Evolutionary conservation across 2,888 invertebrate species (phyloP), one percentile per base, ranked within the genome.

Genomic region (Athetis lepigone): DNA sequence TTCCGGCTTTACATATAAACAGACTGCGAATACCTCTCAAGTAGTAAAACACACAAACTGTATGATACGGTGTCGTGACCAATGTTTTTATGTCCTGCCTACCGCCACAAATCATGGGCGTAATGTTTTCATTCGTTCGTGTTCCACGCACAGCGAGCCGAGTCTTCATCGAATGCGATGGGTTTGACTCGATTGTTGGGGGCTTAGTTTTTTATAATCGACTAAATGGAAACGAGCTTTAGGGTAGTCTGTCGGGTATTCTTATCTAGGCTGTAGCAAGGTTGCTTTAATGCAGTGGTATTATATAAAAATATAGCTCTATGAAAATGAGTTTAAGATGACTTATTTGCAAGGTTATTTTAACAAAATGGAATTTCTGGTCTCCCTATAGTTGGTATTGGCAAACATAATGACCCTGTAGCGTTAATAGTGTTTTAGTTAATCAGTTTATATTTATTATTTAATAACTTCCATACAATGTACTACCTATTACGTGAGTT

Each of bases 41-140:
- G 42, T 13, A 67, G 61, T 62, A 46, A 45, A 18, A 18, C 27
- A 54, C 16, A 54, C 43, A 59, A 65, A 58, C 37, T 47, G 27
- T 39, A 55, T 58, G 66, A 59, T 63, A 76, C 47, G 21, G 65
- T 79, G 60, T 79, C 78, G 80, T 79, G 78, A 67, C 74, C 55
- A 52, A 59, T 47, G 47, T 49, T 54, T 69, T 65, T 69, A 65
- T 67, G 62, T 67, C 46, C 40, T 40, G 43, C 25, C 21, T 9
- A 13, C 25, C 11, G 56, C 60, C 58, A 77, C 77, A 69, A 74
- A 74, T 70, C 80, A 79, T 70, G 54, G 43, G 33, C 47, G 65
- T 51, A 65, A 71, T 66, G 77, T 79, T 79, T 79, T 67, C 68
- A 79, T 79, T 79, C 60, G 56, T 60, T 63, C 62, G 56, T 59